Evolutionary conservation across 2,888 invertebrate species (phyloP).

Genomic region (Campoplex capitator): DNA sequence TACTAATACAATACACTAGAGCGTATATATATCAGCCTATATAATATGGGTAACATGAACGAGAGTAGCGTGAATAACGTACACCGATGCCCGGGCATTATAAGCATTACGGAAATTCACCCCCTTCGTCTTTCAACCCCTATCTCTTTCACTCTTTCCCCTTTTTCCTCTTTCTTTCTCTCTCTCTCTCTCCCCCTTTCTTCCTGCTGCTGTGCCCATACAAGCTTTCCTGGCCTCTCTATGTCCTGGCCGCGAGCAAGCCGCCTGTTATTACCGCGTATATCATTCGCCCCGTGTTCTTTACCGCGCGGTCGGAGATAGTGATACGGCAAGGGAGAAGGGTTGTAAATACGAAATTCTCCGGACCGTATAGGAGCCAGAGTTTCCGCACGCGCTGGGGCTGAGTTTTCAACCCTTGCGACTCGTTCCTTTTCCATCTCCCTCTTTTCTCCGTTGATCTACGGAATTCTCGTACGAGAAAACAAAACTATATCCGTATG

Average conservation of each 20-base stretch:
- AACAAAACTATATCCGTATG: conserved; percentile 69
- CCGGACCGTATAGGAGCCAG: conserved; percentile 67
- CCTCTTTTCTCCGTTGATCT: conserved; percentile 25
- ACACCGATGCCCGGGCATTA: conserved; percentile 73
- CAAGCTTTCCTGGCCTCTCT: conserved; percentile 66
- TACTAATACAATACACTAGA: conserved; percentile 62
- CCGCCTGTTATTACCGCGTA: conserved; percentile 82
- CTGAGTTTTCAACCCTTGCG: conserved; percentile 68
- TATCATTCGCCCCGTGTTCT: conserved; percentile 81
- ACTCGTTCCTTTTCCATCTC: conserved; percentile 27
- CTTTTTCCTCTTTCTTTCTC: conserved; percentile 30
- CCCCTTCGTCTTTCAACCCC: conserved; percentile 75
- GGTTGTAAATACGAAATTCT: conserved; percentile 79
- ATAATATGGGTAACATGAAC: conserved; percentile 68
- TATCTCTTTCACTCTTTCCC: conserved; percentile 26
- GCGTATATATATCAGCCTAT: conserved; percentile 29
- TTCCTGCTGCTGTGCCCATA: conserved; percentile 51
- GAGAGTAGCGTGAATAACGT: conserved; percentile 67
- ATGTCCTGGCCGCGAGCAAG: conserved; percentile 71
- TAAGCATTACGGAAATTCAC: conserved; percentile 81
- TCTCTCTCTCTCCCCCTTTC: conserved; percentile 24
- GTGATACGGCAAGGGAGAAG: conserved; percentile 72
- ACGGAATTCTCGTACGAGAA: conserved; percentile 60
- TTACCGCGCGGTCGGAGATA: conserved; percentile 72
- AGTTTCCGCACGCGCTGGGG: conserved; percentile 50